Percentiles rank a stretch among this genome's conserved stretches.
Conservation (phyloP, 2,113 vertebrate species). For the Suncus etruscus region DNA sequence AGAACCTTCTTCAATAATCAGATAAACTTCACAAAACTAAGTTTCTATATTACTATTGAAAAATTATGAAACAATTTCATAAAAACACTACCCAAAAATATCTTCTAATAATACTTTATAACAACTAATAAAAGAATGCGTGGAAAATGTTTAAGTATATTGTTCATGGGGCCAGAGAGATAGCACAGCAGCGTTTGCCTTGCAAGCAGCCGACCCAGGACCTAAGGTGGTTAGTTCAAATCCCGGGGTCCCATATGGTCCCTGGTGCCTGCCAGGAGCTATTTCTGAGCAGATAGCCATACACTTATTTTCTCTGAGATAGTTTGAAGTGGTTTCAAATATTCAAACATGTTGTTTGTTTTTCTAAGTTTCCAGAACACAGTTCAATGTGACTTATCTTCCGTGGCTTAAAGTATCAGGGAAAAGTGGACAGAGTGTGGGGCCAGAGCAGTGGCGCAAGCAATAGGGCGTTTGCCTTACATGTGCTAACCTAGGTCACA, state of each 20-base stretch:
- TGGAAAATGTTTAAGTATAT: background rate
- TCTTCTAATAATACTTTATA: background rate
- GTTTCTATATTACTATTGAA: constrained; percentile 50
- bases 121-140: background rate
- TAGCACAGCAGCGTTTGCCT: no score
- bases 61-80: constrained; percentile 49
- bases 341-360: constrained; percentile 37
- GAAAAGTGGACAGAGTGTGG: background rate
- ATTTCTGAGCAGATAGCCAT: no score
- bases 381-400: background rate
- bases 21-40: background rate
- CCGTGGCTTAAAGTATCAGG: constrained; percentile 9
- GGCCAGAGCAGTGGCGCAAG: no score
- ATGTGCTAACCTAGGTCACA: no score
- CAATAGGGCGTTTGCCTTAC: no score
- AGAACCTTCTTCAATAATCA: background rate
- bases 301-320: background rate
- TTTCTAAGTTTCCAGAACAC: constrained; percentile 45
- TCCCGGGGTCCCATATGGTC: no score
- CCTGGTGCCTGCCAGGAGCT: no score
- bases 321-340: background rate
- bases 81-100: constrained; percentile 48
- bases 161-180: no score
- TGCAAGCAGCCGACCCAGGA: no score
- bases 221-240: no score